Conservation (phyloP, 2,888 invertebrate species). For the Nephrotoma appendiculata region DNA sequence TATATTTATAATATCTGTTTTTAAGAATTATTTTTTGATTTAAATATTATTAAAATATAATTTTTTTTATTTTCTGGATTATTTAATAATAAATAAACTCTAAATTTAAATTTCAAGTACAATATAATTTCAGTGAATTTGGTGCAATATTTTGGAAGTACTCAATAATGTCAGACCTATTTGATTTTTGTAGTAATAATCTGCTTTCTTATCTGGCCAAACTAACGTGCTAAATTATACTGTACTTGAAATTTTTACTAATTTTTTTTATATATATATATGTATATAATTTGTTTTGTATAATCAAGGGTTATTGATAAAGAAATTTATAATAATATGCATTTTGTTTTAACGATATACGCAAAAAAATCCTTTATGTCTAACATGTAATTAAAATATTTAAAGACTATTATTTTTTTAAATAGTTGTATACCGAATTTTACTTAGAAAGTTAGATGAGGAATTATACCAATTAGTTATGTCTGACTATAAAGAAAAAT, state of each 20-base stretch:
- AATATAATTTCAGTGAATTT: neutral
- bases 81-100: neutral
- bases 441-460: neutral
- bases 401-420: neutral
- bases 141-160: neutral
- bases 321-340: neutral
- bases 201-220: neutral
- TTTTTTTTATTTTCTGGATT: neutral
- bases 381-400: neutral
- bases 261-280: neutral
- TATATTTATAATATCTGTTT: neutral
- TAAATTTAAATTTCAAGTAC: neutral
- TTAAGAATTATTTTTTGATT: neutral
- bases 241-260: neutral
- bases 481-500: neutral
- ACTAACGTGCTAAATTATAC: neutral
- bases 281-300: neutral
- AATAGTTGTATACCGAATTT: neutral
- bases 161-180: neutral
- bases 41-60: neutral
- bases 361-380: neutral
- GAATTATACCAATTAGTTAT: neutral
- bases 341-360: neutral
- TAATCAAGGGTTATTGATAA: neutral
- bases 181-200: neutral